Evolutionary conservation across 2,888 invertebrate species (phyloP), one percentile per base, ranked within the genome.

Genomic region (Eumerus sabulonum): DNA sequence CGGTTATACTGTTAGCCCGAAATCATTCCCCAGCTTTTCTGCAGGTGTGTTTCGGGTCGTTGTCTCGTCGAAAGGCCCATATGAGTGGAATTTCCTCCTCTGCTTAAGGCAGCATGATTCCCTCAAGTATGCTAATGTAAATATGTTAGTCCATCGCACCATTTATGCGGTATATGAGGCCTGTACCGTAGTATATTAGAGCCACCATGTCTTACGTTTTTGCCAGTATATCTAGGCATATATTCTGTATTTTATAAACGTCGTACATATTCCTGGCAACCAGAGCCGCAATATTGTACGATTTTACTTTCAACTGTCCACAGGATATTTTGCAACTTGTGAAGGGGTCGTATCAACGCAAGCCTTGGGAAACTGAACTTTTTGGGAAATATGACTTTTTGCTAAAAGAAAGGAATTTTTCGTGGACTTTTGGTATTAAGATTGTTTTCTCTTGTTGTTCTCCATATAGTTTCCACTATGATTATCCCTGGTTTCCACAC

Each of bases 241-340:
- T 62, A 48, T 17, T 50, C 13, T 40, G 48, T 11, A 16, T 50
- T 50, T 50, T 18, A 19, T 42, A 13, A 18, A 14, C 40, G 9
- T 18, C 18, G 17, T 17, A 62, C 40, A 40, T 62, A 19, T 40
- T 62, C 38, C 38, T 14, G 38, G 9, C 48, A 62, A 17, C 19
- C 40, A 48, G 27, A 50, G 5, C 47, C 13, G 13, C 45, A 42
- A 44, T 40, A 19, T 13, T 44, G 14, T 13, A 57, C 27, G 35
- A 45, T 27, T 45, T 45, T 14, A 45, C 57, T 57, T 45, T 45
- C 57, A 35, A 19, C 44, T 14, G 45, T 45, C 27, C 19, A 45
- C 14, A 44, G 14, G 27, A 57, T 14, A 45, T 57, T 57, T 4
- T 12, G 9, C 35, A 14, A 45, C 11, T 57, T 11, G 7, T 57